A percentile compares a stretch with the other conserved stretches of the same genome.
phyloP scores from a whole-genome alignment of 2,888 invertebrate species.

The Meiosimyza platycephala region DNA sequence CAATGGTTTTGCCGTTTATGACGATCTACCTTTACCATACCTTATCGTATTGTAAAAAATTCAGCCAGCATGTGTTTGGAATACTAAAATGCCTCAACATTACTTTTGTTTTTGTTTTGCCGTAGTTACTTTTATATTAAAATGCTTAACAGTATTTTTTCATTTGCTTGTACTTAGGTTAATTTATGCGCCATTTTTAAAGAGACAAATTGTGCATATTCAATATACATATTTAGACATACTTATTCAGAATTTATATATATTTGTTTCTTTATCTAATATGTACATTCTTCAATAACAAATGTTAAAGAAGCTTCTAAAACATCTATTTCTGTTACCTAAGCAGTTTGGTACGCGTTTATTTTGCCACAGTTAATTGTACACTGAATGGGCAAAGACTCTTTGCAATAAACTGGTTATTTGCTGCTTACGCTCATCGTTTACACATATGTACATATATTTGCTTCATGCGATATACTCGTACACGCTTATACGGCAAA shows the following conservation, averaged over 20 bases:
- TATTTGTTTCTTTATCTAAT: neutral
- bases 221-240: neutral
- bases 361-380: conserved; percentile 19
- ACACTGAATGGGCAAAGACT: neutral
- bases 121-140: conserved; percentile 18
- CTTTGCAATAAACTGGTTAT: conserved; percentile 23
- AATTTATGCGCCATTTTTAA: conserved; percentile 16
- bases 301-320: conserved; percentile 24
- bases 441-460: neutral
- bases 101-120: conserved; percentile 7
- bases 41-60: neutral
- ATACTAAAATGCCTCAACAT: conserved; percentile 32
- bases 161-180: neutral
- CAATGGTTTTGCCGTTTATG: too few species aligned
- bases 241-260: too few species aligned
- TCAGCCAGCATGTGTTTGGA: conserved; percentile 35
- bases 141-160: conserved; percentile 19
- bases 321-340: too few species aligned
- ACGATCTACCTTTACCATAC: neutral
- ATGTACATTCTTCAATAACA: neutral
- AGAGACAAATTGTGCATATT: conserved; percentile 3
- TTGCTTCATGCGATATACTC: neutral
- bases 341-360: conserved; percentile 8
- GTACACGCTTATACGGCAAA: conserved; percentile 7
- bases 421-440: neutral